phyloP scores from a whole-genome alignment of 1,140 invertebrate species.

The Anadara kagoshimensis region DNA sequence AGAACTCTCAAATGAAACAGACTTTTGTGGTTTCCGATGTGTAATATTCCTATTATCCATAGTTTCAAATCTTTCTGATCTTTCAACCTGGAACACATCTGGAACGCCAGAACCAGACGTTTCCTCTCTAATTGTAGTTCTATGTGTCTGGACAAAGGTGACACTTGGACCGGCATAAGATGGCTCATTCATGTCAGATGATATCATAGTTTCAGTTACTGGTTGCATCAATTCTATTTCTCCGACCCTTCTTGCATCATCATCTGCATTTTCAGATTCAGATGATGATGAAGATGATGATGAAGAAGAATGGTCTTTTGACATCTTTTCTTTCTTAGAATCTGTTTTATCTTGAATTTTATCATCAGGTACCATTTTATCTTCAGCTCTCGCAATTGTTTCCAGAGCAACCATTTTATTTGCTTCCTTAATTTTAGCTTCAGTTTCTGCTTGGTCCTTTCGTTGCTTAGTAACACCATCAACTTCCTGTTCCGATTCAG shows the following conservation, averaged over 20 bases:
- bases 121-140: background rate
- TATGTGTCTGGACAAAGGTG: background rate
- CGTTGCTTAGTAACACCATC: background rate
- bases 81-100: conserved; percentile 6
- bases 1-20: background rate
- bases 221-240: background rate
- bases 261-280: conserved; percentile 20
- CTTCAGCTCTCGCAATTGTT: background rate
- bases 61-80: conserved; percentile 29
- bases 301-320: too few relatives aligned
- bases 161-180: conserved; percentile 1
- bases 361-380: background rate
- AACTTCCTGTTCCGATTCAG: background rate
- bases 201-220: background rate
- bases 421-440: background rate
- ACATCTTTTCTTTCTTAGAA: too few relatives aligned
- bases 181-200: conserved; percentile 7
- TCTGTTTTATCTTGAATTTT: conserved; percentile 7
- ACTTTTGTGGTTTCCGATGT: background rate
- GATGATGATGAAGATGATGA: conserved; percentile 14
- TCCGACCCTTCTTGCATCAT: background rate
- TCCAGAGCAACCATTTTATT: background rate
- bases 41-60: background rate
- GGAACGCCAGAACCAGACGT: background rate
- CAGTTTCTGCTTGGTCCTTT: too few relatives aligned